Base-by-base conservation (phyloP, 2,888 invertebrate genomes). In the Archaeoteleia sp. region DNA sequence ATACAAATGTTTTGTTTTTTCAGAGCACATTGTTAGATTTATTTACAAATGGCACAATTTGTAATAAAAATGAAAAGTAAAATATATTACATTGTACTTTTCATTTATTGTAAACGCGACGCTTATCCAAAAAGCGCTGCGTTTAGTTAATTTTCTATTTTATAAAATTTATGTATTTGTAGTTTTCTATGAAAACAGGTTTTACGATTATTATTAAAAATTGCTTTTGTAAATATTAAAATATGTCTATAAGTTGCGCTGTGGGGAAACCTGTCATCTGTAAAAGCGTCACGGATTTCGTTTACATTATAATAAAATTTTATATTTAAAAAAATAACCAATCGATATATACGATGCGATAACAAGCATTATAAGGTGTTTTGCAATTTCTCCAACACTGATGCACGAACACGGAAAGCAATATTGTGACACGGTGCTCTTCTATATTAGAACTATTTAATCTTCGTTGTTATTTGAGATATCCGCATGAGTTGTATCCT, bases 331-430 rank as follows among this genome's bases (percentile, higher is more conserved):
- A 49, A 43, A 51, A 46, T 51, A 65, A 53, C 51, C 35, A 43
- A 40, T 58, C 32, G 48, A 10, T 42, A 30, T 27, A 48, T 62
- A n/a, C n/a, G n/a, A n/a, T n/a, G n/a, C n/a, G 49, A 15, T 49
- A 15, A 63, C 55, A 48, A 54, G 54, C 55, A 55, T 55, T 63
- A 45, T 40, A 23, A 13, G 53, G 35, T 37, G 32, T 53, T 53
- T 58, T 57, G 46, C 55, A 61, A 46, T 57, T 30, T 23, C 67
- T 67, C 60, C 37, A 37, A 39, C 37, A 48, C 37, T 45, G 42
- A 53, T 17, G 60, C 49, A 49, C 55, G 60, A 55, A 61, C 67
- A 61, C 57, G 53, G 58, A 67, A 67, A 62, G 55, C 57, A 30
- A 55, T 45, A 60, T 55, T 54, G 54, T 54, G 67, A 67, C 54